phyloP scores from a whole-genome alignment of 2,113 vertebrate species.

The Hylia prasina region DNA sequence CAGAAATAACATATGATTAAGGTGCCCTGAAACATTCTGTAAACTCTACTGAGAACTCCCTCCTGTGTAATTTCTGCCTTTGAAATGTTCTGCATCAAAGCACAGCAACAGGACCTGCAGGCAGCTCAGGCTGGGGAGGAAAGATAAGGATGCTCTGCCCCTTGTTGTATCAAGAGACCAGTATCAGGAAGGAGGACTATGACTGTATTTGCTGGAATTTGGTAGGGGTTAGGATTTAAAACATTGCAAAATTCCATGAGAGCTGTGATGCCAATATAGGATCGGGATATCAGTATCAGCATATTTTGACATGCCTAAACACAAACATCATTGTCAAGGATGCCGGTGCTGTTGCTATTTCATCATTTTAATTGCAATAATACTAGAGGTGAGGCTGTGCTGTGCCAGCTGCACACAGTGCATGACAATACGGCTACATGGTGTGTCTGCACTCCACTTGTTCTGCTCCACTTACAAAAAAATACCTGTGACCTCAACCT shows the following conservation, averaged over 20 bases:
- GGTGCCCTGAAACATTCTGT: not conserved
- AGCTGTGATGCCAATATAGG: not conserved
- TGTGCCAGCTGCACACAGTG: not conserved
- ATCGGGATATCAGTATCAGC: not conserved
- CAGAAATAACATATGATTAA: not conserved
- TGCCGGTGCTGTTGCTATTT: not conserved
- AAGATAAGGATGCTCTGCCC: not conserved
- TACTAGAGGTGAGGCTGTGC: not conserved
- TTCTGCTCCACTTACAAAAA: not conserved
- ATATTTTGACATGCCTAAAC: conserved; percentile 10
- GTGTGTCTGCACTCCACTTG: not conserved
- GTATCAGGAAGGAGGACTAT: not conserved
- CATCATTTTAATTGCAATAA: conserved; percentile 23
- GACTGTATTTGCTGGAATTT: not conserved
- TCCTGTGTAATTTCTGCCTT: not conserved
- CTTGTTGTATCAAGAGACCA: not conserved
- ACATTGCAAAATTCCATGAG: not conserved
- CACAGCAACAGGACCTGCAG: not conserved
- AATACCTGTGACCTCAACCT: not conserved
- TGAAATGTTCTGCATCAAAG: not conserved
- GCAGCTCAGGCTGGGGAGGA: not conserved
- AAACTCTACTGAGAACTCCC: not conserved
- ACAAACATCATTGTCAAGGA: not conserved
- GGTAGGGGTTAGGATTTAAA: not conserved
- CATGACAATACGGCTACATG: not conserved